These are phyloP conservation scores for Lasaia peninsularis DNA, from an alignment of 1,140 invertebrate species.

Conservation along the genomic window DNA sequence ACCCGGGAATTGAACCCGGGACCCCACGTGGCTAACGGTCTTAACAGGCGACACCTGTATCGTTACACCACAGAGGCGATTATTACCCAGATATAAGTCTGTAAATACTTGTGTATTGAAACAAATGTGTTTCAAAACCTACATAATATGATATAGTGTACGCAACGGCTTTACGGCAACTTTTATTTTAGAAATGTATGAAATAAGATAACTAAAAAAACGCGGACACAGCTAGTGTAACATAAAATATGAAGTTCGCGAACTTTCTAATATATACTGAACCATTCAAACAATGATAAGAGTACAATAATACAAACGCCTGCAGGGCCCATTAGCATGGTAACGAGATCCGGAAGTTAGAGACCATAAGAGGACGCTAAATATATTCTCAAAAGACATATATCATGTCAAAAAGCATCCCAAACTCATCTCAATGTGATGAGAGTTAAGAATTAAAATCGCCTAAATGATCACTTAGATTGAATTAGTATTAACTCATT, in stretches of 20 bases:
- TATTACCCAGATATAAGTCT: too few relatives aligned
- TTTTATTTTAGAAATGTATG: too few relatives aligned
- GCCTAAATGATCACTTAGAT: neutral
- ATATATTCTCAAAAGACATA: neutral
- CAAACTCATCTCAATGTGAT: neutral
- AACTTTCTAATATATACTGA: constrained; percentile 17
- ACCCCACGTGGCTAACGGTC: too few relatives aligned
- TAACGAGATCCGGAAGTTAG: constrained; percentile 48
- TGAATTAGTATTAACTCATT: neutral
- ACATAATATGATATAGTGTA: too few relatives aligned
- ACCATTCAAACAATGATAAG: constrained; percentile 32
- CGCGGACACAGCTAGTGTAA: neutral
- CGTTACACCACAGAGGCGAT: too few relatives aligned
- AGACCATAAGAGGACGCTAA: constrained; percentile 2
- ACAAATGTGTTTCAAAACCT: too few relatives aligned
- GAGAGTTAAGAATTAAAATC: constrained; percentile 2
- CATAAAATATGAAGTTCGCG: constrained; percentile 3
- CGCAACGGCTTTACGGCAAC: too few relatives aligned
- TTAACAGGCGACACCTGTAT: too few relatives aligned
- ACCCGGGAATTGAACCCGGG: too few relatives aligned
- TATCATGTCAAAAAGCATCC: neutral
- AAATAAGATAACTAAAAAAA: too few relatives aligned
- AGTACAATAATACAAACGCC: constrained; percentile 45
- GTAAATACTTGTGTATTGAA: too few relatives aligned
- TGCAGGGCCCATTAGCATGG: constrained; percentile 47